Evolutionary conservation across 1,140 invertebrate genomes (phyloP).

Genomic region (Diachasma alloeum): DNA sequence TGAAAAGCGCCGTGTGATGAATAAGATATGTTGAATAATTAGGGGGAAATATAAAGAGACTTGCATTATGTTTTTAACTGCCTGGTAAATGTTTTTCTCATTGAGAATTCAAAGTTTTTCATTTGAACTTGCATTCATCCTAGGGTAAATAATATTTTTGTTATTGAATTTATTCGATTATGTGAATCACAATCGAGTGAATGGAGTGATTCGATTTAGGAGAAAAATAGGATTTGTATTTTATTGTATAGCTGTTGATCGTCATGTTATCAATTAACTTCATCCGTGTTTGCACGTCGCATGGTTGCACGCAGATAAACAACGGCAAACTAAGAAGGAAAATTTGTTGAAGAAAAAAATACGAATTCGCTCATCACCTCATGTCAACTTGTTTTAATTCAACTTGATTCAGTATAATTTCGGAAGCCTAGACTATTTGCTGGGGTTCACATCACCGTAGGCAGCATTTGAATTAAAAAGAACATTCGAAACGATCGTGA

Average conservation of each 20-base stretch:
- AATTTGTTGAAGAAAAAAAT: neutral
- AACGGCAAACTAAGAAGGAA: neutral
- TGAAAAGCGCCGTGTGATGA: conserved; percentile 12
- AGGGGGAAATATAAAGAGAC: neutral
- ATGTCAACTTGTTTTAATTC: neutral
- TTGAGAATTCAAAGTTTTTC: neutral
- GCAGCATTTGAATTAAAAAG: neutral
- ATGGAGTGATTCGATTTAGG: neutral
- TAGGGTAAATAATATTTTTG: neutral
- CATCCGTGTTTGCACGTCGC: conserved; percentile 20
- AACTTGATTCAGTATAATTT: neutral
- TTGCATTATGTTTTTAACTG: neutral
- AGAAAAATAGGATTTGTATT: conserved; percentile 16
- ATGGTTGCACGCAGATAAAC: conserved; percentile 14
- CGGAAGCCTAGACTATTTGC: neutral
- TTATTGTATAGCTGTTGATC: conserved; percentile 27
- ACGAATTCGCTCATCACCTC: neutral
- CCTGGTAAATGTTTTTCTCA: neutral
- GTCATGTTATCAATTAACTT: conserved; percentile 24
- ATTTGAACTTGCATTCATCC: neutral
- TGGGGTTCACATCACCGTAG: neutral
- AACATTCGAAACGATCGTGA: neutral
- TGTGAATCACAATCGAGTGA: conserved; percentile 4
- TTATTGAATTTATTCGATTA: neutral
- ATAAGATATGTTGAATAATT: neutral